These are phyloP conservation scores for Sebastes paucispinis DNA, from an alignment of 2,797 vertebrate species.

Conservation along the genomic window DNA sequence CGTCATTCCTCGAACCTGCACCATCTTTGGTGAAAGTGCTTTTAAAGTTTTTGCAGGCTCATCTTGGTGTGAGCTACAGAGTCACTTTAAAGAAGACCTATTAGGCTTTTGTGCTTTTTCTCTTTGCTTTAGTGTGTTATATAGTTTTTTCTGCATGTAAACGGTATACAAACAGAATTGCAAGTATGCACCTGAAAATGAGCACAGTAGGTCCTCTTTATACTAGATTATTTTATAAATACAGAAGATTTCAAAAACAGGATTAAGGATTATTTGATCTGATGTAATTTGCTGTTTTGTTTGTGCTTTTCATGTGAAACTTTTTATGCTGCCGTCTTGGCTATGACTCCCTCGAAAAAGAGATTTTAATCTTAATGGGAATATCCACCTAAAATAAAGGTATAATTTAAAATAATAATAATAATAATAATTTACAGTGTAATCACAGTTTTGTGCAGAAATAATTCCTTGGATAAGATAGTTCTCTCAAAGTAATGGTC, in stretches of 20 bases:
- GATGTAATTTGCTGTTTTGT: neutral
- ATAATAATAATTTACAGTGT: neutral
- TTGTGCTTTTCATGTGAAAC: neutral
- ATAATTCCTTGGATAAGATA: neutral
- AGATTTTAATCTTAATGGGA: neutral
- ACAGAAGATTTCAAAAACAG: neutral
- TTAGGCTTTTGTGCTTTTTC: too few species aligned
- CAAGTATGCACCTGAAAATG: too few species aligned
- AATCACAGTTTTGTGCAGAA: neutral
- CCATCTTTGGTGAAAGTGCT: neutral
- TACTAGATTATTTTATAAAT: neutral
- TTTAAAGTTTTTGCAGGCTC: neutral
- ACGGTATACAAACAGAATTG: too few species aligned
- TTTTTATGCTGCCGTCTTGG: fast-evolving
- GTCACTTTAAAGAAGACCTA: too few species aligned
- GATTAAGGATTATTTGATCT: neutral
- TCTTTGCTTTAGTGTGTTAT: too few species aligned
- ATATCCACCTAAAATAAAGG: neutral
- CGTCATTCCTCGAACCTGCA: neutral
- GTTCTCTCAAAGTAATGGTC: neutral
- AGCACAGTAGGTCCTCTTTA: neutral
- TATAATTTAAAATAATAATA: neutral
- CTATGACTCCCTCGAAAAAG: neutral
- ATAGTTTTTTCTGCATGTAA: too few species aligned
- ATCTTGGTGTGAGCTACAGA: neutral